Evolutionary conservation across 2,888 invertebrate genomes (phyloP), one percentile per base, ranked within the genome.

Genomic region (Xylota sylvarum): DNA sequence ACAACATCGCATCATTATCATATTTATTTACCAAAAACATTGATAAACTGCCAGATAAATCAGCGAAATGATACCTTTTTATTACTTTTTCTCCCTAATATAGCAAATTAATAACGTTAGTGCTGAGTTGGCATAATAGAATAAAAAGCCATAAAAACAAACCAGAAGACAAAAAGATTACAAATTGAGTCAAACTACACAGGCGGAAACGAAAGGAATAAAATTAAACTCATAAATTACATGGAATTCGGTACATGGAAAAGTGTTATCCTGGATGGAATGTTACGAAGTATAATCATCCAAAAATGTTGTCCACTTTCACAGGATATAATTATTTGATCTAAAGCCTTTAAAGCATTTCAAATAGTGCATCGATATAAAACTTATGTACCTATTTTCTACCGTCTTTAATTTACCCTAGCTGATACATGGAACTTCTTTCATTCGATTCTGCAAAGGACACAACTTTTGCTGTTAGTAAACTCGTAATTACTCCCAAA

Each of bases 401-500:
- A 23, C 23, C 23, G 23, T 23, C 23, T 3, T 23, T 23, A 23
- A 23, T 3, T 23, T 23, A 23, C 23, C 23, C 23, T 23, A 23
- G 23, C 3, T 23, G 23, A 1, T 1, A 3, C 23, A 23, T 23
- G 23, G 3, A 23, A 23, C 40, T 60, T 37, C 17, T 32, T 77
- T 58, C 35, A 43, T 55, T 52, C 37, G 32, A 62, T 12, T 30
- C 19, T 27, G 3, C 12, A 35, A 78, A 69, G 73, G 83, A 80
- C 62, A 79, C 32, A 80, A 84, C 69, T 74, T 84, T 84, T 35
- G 55, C 84, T 64, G 56, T 84, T 74, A 69, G 62, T 67, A 58
- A 85, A 76, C 64, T 85, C 55, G 40, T 76, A 81, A 85, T 81
- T 56, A 85, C 81, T 72, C 81, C 76, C 85, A 72, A 58, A 81